Percentiles rank a stretch among this genome's conserved stretches.
Evolutionary conservation across 2,888 invertebrate species (phyloP).

Genomic region (Euspilapteryx auroguttella): DNA sequence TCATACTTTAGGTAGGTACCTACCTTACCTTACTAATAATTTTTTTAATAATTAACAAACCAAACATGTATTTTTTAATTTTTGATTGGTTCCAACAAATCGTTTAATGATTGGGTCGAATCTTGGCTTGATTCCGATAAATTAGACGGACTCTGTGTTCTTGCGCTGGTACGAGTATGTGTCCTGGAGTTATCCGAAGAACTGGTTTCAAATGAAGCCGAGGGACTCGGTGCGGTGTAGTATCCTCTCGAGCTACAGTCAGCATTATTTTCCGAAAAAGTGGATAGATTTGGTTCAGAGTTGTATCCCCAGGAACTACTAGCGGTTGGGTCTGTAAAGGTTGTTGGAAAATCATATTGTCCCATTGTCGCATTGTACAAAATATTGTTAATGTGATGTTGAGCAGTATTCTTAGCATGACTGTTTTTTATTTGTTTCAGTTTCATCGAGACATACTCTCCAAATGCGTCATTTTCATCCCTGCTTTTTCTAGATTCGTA

Average conservation of each 20-base stretch:
- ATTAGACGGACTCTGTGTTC: conserved; percentile 8
- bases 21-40: too few relatives aligned
- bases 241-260: conserved; percentile 12
- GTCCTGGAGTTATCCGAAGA: conserved; percentile 9
- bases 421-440: conserved; percentile 11
- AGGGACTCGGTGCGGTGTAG: conserved; percentile 12
- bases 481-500: conserved; percentile 9
- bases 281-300: conserved; percentile 10
- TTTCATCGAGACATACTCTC: conserved; percentile 10
- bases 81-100: conserved; percentile 11
- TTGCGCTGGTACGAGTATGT: conserved; percentile 4
- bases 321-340: conserved; percentile 10
- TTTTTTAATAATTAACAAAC: too few relatives aligned
- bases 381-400: conserved; percentile 11
- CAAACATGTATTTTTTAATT: conserved; percentile 9
- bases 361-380: conserved; percentile 9
- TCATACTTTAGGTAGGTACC: too few relatives aligned
- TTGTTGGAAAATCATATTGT: conserved; percentile 9
- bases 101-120: conserved; percentile 10
- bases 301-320: conserved; percentile 8
- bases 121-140: conserved; percentile 10
- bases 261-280: conserved; percentile 11
- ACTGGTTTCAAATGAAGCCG: conserved; percentile 8
- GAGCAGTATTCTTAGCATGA: conserved; percentile 9
- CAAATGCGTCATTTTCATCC: conserved; percentile 7